Evolutionary conservation across 2,888 invertebrate genomes (phyloP).

Genomic region (Lagria hirta): DNA sequence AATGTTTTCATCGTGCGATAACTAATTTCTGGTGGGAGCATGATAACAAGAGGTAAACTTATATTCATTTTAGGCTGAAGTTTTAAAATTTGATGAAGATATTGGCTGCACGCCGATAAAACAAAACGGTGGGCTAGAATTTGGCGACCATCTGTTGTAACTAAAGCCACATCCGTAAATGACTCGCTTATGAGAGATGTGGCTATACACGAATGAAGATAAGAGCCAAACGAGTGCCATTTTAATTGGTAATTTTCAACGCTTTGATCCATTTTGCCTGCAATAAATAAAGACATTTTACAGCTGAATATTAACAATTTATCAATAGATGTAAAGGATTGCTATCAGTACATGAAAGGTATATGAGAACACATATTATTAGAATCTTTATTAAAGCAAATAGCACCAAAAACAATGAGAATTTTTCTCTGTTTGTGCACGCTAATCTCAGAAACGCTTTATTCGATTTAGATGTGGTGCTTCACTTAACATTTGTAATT

Average conservation of each 20-base stretch:
- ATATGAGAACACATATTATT: too few relatives aligned
- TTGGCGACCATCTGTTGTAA: conserved; percentile 77
- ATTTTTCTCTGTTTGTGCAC: too few relatives aligned
- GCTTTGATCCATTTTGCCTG: conserved; percentile 55
- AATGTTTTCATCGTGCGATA: conserved; percentile 78
- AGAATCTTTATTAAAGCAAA: too few relatives aligned
- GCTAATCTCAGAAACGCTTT: too few relatives aligned
- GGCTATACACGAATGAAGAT: conserved; percentile 80
- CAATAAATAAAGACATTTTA: too few relatives aligned
- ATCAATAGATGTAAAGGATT: too few relatives aligned
- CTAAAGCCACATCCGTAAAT: conserved; percentile 79
- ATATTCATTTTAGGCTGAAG: conserved; percentile 46
- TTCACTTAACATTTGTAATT: too few relatives aligned
- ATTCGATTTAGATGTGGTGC: too few relatives aligned
- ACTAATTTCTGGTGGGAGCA: conserved; percentile 79
- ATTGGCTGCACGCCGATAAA: conserved; percentile 77
- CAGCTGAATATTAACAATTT: too few relatives aligned
- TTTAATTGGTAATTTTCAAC: conserved; percentile 84
- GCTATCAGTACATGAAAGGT: too few relatives aligned
- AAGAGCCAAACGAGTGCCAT: conserved; percentile 84
- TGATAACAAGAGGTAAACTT: conserved; percentile 61
- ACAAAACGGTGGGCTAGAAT: conserved; percentile 85
- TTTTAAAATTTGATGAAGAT: conserved; percentile 60
- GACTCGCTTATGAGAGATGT: conserved; percentile 72
- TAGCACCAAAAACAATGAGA: too few relatives aligned